These are phyloP conservation scores for Perca schrenkii DNA, from an alignment of 2,113 vertebrate genomes.

Conservation along the genomic window DNA sequence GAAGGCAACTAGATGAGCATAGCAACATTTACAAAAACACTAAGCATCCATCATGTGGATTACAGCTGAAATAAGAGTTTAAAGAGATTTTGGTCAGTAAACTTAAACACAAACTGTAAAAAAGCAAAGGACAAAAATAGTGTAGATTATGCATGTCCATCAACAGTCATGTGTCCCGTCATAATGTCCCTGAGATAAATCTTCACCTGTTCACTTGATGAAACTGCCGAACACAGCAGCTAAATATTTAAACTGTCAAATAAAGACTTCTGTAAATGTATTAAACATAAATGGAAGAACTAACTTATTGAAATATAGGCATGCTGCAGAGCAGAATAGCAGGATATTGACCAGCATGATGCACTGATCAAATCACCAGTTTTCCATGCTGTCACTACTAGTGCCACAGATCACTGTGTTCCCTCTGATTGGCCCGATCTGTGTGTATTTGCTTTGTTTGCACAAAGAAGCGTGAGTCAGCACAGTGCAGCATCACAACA, in stretches of 20 bases:
- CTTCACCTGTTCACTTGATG: not conserved
- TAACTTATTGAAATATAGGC: not conserved
- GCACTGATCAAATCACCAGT: not conserved
- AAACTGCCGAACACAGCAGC: not conserved
- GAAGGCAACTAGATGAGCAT: not conserved
- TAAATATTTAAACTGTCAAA: not conserved
- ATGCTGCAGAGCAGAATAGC: too few species aligned
- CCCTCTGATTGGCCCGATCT: not conserved
- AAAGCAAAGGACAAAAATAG: not conserved
- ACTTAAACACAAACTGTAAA: not conserved
- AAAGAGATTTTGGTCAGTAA: not conserved
- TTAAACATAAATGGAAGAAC: not conserved
- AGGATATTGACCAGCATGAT: not conserved
- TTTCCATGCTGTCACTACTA: constrained; percentile 1
- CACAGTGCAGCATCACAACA: constrained; percentile 27
- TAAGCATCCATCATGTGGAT: not conserved
- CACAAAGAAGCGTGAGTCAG: constrained; percentile 49
- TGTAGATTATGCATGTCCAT: not conserved
- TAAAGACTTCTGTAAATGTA: not conserved
- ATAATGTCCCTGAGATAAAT: not conserved
- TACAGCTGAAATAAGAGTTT: not conserved
- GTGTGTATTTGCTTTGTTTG: not conserved
- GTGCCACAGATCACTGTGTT: not conserved
- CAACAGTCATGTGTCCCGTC: not conserved
- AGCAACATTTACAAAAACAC: not conserved